phyloP scores from a whole-genome alignment of 2,888 invertebrate genomes.

The Liodrosophila aerea region DNA sequence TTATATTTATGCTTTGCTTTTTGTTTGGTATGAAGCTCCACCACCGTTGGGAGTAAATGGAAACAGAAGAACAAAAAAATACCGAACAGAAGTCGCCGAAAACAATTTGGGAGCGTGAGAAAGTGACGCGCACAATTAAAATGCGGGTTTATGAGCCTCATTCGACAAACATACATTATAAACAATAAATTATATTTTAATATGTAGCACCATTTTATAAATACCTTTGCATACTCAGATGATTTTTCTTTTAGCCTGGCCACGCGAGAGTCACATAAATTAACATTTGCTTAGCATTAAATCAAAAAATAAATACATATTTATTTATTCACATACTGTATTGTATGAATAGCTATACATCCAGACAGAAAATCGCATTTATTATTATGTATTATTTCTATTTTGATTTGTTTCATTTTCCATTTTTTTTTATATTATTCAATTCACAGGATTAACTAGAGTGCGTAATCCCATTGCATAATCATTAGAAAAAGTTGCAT shows the following conservation, averaged over 20 bases:
- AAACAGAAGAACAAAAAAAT: background rate
- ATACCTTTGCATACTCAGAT: constrained; percentile 11
- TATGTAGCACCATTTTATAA: constrained; percentile 43
- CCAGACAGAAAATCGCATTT: constrained; percentile 28
- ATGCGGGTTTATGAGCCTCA: constrained; percentile 67
- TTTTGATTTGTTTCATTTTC: constrained; percentile 11
- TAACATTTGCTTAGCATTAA: constrained; percentile 67
- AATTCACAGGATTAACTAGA: constrained; percentile 43
- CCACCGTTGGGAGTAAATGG: constrained; percentile 4
- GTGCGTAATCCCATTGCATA: constrained; percentile 50
- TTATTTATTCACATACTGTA: constrained; percentile 3
- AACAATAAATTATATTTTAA: constrained; percentile 73
- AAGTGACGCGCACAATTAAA: constrained; percentile 68
- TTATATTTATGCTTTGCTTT: constrained; percentile 21
- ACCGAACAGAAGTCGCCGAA: constrained; percentile 26
- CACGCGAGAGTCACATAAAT: constrained; percentile 71
- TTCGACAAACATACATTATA: constrained; percentile 64
- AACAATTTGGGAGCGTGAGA: constrained; percentile 74
- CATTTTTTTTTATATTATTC: constrained; percentile 7
- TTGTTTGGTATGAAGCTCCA: constrained; percentile 26
- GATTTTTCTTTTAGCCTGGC: constrained; percentile 48
- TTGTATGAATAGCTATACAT: constrained; percentile 3
- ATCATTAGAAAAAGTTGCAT: constrained; percentile 10
- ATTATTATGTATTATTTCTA: constrained; percentile 31
- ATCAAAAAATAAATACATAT: constrained; percentile 54